Evolutionary conservation across 1,140 invertebrate species (phyloP), one percentile per base, ranked within the genome.

Genomic region (Cyrtorhinus lividipennis): DNA sequence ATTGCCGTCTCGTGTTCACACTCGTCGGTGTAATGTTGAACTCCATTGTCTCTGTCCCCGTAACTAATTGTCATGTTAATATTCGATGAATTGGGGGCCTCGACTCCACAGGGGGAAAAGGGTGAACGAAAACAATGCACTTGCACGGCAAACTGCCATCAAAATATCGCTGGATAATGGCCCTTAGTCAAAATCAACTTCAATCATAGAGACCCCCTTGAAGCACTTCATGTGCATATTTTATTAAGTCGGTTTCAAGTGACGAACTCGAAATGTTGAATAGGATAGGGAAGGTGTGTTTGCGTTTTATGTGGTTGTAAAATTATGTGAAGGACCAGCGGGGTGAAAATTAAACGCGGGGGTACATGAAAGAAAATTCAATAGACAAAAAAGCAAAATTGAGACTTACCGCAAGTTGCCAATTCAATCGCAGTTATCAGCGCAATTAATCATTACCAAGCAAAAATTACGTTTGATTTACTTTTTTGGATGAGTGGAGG

Each of bases 41-140:
- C 5, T 13, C 48, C 48, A 53, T 53, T 53, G 48, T 53, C 48
- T 53, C 48, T 15, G 18, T 20, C 48, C 48, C 48, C 48, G 48
- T 53, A 53, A 53, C 48, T 53, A 53, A 53, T 53, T 53, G 48
- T 53, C 48, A 53, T 53, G 48, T 53, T 53, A 53, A 53, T 53
- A 53, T 53, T 53, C 5, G 8, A 53, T 53, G 48, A 53, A 53
- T 53, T 22, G 48, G 48, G 10, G 10, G 10, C 48, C 48, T 20
- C 18, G 20, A 53, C 48, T 10, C 38, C 38, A 44, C 8, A n/a
- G 38, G n/a, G n/a, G 38, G 38, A n/a, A 15, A 38, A 15, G 30
- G 30, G 5, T 15, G 30, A 38, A 38, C 30, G 30, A 53, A 53
- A 53, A 53, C 48, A 53, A 53, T 15, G 48, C 48, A 10, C 38